Percentiles rank a stretch among this genome's conserved stretches.
These are phyloP conservation scores for Oscheius sp. DNA, from an alignment of 2,888 invertebrate species.

Conservation along the genomic window DNA sequence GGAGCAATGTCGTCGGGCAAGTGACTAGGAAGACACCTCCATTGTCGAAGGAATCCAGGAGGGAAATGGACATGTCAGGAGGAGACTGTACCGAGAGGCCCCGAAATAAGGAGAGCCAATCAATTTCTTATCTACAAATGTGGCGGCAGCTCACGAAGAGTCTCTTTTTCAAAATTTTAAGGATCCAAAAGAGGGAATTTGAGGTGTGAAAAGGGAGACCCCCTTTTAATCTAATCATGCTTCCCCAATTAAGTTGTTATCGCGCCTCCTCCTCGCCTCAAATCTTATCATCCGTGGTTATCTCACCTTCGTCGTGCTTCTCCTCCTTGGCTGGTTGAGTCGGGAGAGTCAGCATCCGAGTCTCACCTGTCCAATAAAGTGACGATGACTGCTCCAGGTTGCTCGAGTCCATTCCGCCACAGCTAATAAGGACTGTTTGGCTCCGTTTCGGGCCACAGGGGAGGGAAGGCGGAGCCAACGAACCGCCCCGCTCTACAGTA, in stretches of 20 bases:
- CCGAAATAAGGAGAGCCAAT: conserved; percentile 23
- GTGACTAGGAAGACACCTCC: background rate
- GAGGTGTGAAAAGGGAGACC: background rate
- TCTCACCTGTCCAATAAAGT: conserved; percentile 20
- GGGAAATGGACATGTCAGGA: background rate
- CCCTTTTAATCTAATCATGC: conserved; percentile 19
- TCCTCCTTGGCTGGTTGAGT: conserved; percentile 38
- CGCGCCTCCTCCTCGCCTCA: conserved; percentile 7
- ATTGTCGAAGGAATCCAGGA: background rate
- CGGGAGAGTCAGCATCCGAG: conserved; percentile 29
- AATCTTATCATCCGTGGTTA: conserved; percentile 22
- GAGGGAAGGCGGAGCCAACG: conserved; percentile 25
- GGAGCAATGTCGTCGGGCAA: background rate
- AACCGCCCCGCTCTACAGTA: background rate
- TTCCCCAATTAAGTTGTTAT: conserved; percentile 28
- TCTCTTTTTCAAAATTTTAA: conserved; percentile 15
- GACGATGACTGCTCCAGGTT: conserved; percentile 20
- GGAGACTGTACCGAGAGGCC: conserved; percentile 8
- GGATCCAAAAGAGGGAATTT: background rate
- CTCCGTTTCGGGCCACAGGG: background rate
- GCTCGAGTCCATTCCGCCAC: conserved; percentile 7
- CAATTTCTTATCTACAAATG: conserved; percentile 28
- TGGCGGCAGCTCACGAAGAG: conserved; percentile 27
- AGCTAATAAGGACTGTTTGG: conserved; percentile 24
- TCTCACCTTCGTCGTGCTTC: conserved; percentile 30